Conservation (phyloP, 1,140 invertebrate species). For the Mesaphorura yosii region DNA sequence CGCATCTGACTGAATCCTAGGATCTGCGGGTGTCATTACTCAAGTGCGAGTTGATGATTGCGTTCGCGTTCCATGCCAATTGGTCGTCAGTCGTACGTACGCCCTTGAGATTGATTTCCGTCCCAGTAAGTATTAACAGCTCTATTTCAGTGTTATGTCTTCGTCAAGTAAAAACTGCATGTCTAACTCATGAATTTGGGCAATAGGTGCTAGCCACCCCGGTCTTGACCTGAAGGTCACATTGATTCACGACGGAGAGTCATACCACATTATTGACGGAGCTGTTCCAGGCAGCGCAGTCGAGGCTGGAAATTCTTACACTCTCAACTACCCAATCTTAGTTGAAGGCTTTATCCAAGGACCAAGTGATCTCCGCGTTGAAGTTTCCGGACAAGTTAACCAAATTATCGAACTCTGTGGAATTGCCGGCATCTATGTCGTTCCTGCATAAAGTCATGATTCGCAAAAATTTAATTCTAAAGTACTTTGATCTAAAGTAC, state of each 20-base stretch:
- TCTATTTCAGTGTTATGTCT: too few relatives aligned
- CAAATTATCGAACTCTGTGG: background rate
- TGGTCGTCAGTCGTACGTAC: background rate
- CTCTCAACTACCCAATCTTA: background rate
- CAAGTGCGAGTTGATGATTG: background rate
- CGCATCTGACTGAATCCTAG: too few relatives aligned
- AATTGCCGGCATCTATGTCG: background rate
- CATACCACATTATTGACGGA: background rate
- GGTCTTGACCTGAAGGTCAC: background rate
- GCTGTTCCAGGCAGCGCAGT: background rate
- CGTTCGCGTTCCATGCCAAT: background rate
- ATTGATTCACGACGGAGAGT: background rate
- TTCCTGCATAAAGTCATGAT: too few relatives aligned
- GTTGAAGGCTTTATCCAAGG: background rate
- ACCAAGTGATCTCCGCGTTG: background rate
- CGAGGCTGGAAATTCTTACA: background rate
- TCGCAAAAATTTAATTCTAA: too few relatives aligned
- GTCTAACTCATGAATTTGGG: too few relatives aligned
- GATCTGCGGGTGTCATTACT: background rate
- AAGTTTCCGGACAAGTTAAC: background rate
- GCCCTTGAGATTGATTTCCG: background rate
- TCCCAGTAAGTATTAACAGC: background rate
- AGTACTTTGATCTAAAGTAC: too few relatives aligned
- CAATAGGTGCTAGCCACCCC: background rate
- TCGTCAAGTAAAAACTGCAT: too few relatives aligned